Base-by-base conservation (phyloP, 2,113 vertebrate species). In the Athene noctua region DNA sequence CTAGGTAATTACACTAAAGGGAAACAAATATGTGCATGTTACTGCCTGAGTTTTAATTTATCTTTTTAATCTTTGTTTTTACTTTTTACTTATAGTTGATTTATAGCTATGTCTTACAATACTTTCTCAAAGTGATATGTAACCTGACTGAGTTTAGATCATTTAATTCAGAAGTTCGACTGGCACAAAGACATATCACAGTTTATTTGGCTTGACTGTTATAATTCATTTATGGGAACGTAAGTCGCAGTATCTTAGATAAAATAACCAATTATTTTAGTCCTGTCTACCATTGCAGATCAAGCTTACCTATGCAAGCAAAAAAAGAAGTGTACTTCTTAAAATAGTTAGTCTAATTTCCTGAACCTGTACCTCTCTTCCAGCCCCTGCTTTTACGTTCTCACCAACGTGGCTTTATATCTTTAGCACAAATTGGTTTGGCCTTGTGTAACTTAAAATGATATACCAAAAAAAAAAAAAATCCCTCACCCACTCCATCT, bases 61-160 rank as follows among this genome's bases (percentile, higher is more conserved):
- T 88, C 55, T 66, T 95, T 95, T 78, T 71, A 90, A 71, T 83
- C 30, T 89, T 20, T 62, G 15, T 19, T 88, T 58, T 61, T 65
- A 65, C n/a, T 85, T 96, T 91, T 86, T 83, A 61, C 18, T 70
- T 51, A 44, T 4, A 68, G 20, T 13, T 90, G 54, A 93, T 93
- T 96, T 86, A 91, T 88, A 90, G 66, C 80, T 62, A 70, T 34
- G 42, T 26, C 51, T 86, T 68, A 70, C 4, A 5, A 58, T 61
- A 90, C 47, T 81, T 94, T 88, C 81, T 92, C 91, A 84, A 94
- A 95, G 55, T 71, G 90, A 80, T 74, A 82, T 26, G 75, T 67
- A 92, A 84, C 86, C n/a, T 83, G 47, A 65, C 70, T 79, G 59
- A 62, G 38, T 73, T 80, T 65, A 73, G 46, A 74, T 86, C 32